Evolutionary conservation across 2,113 vertebrate genomes (phyloP).

Genomic region (Eleginops maclovinus): DNA sequence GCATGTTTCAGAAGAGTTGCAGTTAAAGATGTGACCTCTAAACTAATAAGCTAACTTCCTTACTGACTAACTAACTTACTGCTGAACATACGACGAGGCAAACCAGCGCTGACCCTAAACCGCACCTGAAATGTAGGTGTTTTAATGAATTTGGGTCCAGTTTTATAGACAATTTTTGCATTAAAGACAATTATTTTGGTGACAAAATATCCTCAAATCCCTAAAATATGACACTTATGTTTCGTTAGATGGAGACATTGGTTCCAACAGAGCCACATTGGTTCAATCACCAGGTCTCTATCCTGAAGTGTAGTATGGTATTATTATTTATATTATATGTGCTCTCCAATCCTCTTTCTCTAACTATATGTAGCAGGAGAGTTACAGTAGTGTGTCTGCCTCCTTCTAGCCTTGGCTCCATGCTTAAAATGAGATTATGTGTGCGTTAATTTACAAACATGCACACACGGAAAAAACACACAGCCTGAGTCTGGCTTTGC

Average conservation of each 20-base stretch:
- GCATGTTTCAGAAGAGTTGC: background rate
- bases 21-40: too few relatives aligned
- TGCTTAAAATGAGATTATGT: slow-evolving; percentile 62
- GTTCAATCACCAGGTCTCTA: too few relatives aligned
- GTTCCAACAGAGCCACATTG: too few relatives aligned
- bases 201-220: too few relatives aligned
- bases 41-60: background rate
- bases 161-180: too few relatives aligned
- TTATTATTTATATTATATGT: background rate
- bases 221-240: too few relatives aligned
- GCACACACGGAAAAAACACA: background rate
- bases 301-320: too few relatives aligned
- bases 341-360: background rate
- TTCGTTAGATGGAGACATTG: too few relatives aligned
- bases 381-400: background rate
- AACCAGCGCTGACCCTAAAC: background rate
- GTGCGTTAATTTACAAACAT: slow-evolving; percentile 12
- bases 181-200: too few relatives aligned
- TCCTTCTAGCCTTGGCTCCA: slow-evolving; percentile 30
- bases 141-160: too few relatives aligned
- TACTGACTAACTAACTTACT: background rate
- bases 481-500: slow-evolving; percentile 35
- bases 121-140: too few relatives aligned
- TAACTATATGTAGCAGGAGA: background rate
- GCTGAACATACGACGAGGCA: background rate